These are phyloP conservation scores for Thaumetopoea pityocampa DNA, from an alignment of 1,140 invertebrate species.

Conservation along the genomic window DNA sequence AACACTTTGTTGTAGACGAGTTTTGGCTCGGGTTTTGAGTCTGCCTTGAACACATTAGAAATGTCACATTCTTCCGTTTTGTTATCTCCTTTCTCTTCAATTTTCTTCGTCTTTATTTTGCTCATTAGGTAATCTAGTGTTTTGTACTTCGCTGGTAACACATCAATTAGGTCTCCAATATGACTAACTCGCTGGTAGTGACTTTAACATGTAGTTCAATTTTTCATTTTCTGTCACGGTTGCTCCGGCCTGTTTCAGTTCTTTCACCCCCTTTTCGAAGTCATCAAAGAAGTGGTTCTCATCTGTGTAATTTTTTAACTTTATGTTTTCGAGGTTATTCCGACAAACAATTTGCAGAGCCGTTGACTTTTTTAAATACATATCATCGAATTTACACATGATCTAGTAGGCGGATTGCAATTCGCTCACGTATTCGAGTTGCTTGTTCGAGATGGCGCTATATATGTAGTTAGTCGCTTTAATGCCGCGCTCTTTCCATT, in stretches of 20 bases:
- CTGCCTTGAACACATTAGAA: slow-evolving; percentile 20
- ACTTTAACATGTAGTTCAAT: slow-evolving; percentile 44
- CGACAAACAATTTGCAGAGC: slow-evolving; percentile 29
- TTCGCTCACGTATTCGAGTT: slow-evolving; percentile 29
- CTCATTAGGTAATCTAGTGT: slow-evolving; percentile 42
- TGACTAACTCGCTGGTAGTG: slow-evolving; percentile 35
- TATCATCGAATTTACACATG: slow-evolving; percentile 30
- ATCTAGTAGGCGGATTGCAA: slow-evolving; percentile 24
- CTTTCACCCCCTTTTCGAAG: slow-evolving; percentile 40
- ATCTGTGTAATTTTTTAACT: slow-evolving; percentile 25
- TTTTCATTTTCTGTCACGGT: slow-evolving; percentile 32
- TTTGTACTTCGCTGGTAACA: slow-evolving; percentile 31
- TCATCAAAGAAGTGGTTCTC: slow-evolving; percentile 34
- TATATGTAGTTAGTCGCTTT: slow-evolving; percentile 28
- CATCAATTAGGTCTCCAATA: slow-evolving; percentile 43
- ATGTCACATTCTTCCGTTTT: slow-evolving; percentile 2
- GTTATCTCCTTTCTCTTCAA: slow-evolving; percentile 13
- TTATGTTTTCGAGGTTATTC: slow-evolving; percentile 24
- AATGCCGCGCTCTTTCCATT: slow-evolving; percentile 20
- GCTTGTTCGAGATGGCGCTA: slow-evolving; percentile 28
- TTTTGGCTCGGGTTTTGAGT: slow-evolving; percentile 2
- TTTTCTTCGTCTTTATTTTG: slow-evolving; percentile 42
- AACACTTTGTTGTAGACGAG: slow-evolving; percentile 16
- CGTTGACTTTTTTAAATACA: slow-evolving; percentile 34
- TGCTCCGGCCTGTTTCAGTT: slow-evolving; percentile 39